Percentiles rank a stretch among this genome's conserved stretches.
These are phyloP conservation scores for Girardia tigrina DNA, from an alignment of 2,888 invertebrate species.

Conservation along the genomic window DNA sequence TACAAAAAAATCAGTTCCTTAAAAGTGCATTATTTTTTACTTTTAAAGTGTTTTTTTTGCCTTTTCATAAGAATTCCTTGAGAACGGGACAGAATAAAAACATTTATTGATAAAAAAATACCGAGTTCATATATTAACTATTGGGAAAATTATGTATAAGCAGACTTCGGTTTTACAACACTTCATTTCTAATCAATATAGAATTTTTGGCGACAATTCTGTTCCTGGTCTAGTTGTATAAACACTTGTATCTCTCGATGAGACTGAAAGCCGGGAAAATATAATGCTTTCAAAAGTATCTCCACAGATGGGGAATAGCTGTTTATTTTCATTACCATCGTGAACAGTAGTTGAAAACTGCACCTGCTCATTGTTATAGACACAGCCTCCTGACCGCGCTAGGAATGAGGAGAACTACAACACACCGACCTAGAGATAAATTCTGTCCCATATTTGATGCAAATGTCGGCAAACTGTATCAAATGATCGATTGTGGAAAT, in stretches of 20 bases:
- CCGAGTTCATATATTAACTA: neutral
- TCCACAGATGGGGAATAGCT: slow-evolving; percentile 20
- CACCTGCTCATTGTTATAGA: slow-evolving; percentile 17
- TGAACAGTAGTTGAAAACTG: slow-evolving; percentile 23
- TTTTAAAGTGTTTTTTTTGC: too few relatives aligned
- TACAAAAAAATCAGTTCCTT: too few relatives aligned
- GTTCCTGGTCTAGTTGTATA: slow-evolving; percentile 23
- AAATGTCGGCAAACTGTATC: slow-evolving; percentile 23
- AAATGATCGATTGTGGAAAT: slow-evolving; percentile 23
- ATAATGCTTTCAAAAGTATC: slow-evolving; percentile 20
- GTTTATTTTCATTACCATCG: slow-evolving; percentile 16
- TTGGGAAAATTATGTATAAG: slow-evolving; percentile 1
- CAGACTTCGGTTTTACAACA: slow-evolving; percentile 23
- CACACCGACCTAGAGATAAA: slow-evolving; percentile 19
- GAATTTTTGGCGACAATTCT: slow-evolving; percentile 12
- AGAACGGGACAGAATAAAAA: too few relatives aligned
- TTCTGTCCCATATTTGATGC: slow-evolving; percentile 20
- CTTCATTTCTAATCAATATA: slow-evolving; percentile 18
- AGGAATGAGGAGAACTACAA: slow-evolving; percentile 8
- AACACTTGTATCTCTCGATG: slow-evolving; percentile 17
- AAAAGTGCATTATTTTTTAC: too few relatives aligned
- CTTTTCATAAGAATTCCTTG: too few relatives aligned
- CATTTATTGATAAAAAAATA: too few relatives aligned
- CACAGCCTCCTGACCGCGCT: neutral
- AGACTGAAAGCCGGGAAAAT: slow-evolving; percentile 7